Evolutionary conservation across 2,113 vertebrate genomes (phyloP), one percentile per base, ranked within the genome.

Genomic region (Malurus cyaneus): DNA sequence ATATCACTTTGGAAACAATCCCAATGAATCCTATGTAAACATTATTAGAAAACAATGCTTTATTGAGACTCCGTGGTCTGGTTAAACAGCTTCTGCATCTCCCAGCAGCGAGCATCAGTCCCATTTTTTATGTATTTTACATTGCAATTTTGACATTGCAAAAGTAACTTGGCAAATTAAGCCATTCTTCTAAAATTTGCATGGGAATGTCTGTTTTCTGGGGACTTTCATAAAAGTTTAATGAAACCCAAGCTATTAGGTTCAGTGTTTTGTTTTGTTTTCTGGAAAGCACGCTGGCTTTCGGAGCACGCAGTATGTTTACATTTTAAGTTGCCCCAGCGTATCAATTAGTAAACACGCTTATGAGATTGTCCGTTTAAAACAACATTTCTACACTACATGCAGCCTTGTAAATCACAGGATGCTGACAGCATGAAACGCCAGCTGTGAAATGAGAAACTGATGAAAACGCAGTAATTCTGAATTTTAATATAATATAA

Each of bases 401-500:
- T 87, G 57, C 62, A 93, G 78, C 69, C 92, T 96, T 89, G 88
- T 97, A 97, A 98, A 98, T 98, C 98, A 92, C 88, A 97, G 98
- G 97, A 97, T 98, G 97, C 98, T 98, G 98, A 98, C 98, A 98
- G 97, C 96, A 96, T 97, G 97, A 97, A 98, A 98, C 96, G 96
- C 97, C 98, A 99, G 98, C 98, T 99, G 98, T 98, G 97, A 96
- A 98, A 98, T 95, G 95, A 98, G 96, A 98, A 98, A 97, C 92
- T 96, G 97, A 98, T 98, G 98, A 98, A 98, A 97, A 97, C 88
- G 97, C 98, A 96, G 96, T 84, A 96, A 98, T 98, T 97, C 87
- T 96, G 97, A 97, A 98, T 98, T 98, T 98, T 98, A 98, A 98
- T 98, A 97, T 97, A 98, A 98, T 98, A 97, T 89, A 97, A 97